Percentiles rank a stretch among this genome's conserved stretches.
phyloP scores from a whole-genome alignment of 2,888 invertebrate genomes.

The Sicus ferrugineus region DNA sequence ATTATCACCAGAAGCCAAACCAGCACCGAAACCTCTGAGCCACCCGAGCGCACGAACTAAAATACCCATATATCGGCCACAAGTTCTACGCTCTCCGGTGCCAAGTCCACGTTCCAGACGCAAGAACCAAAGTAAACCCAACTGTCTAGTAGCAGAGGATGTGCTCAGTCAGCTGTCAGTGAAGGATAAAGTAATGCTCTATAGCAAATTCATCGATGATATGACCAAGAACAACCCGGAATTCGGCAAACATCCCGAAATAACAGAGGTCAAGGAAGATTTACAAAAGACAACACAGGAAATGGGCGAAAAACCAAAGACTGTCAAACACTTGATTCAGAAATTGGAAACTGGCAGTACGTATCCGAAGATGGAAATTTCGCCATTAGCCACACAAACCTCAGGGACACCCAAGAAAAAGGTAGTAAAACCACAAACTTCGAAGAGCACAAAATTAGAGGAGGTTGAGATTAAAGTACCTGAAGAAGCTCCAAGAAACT shows the following conservation, averaged over 20 bases:
- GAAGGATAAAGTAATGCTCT: conserved; percentile 57
- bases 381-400: neutral
- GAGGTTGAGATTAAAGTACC: too few relatives aligned
- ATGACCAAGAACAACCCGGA: conserved; percentile 53
- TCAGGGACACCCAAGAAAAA: neutral
- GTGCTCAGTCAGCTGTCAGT: conserved; percentile 57
- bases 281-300: conserved; percentile 47
- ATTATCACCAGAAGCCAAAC: conserved; percentile 42
- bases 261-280: conserved; percentile 47
- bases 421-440: neutral
- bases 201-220: conserved; percentile 56
- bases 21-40: conserved; percentile 26
- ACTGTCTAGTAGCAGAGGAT: conserved; percentile 56
- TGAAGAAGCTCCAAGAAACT: too few relatives aligned
- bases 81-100: conserved; percentile 38
- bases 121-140: conserved; percentile 35
- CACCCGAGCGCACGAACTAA: conserved; percentile 29
- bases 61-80: conserved; percentile 36
- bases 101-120: conserved; percentile 40
- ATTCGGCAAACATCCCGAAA: conserved; percentile 49
- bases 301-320: conserved; percentile 23
- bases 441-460: too few relatives aligned
- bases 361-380: too few relatives aligned
- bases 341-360: conserved; percentile 39
- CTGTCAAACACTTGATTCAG: conserved; percentile 51